A percentile compares a stretch with the other conserved stretches of the same genome.
phyloP scores from a whole-genome alignment of 2,888 invertebrate genomes.

The Invenusta paracnida region DNA sequence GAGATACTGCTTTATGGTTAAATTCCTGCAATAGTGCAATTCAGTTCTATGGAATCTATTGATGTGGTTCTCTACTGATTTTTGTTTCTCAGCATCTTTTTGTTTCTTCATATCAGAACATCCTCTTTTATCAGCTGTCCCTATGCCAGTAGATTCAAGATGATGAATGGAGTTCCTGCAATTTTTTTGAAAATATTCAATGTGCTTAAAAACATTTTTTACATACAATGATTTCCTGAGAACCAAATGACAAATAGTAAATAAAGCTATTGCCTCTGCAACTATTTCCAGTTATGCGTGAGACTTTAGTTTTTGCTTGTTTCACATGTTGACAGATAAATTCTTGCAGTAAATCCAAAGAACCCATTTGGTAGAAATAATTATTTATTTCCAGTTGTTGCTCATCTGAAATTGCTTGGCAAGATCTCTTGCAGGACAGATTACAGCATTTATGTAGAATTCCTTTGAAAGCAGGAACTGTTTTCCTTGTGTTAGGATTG shows the following conservation, averaged over 20 bases:
- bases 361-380: constrained; percentile 21
- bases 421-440: constrained; percentile 18
- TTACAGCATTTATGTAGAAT: constrained; percentile 13
- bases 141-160: neutral
- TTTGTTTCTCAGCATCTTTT: constrained; percentile 7
- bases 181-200: constrained; percentile 10
- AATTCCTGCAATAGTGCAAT: constrained; percentile 33
- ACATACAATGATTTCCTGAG: constrained; percentile 26
- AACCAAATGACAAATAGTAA: constrained; percentile 8
- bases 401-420: constrained; percentile 21
- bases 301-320: constrained; percentile 16
- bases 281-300: neutral
- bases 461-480: neutral
- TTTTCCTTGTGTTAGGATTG: constrained; percentile 11
- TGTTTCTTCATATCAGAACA: neutral
- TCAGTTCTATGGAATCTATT: constrained; percentile 32
- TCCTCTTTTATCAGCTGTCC: constrained; percentile 1
- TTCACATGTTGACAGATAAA: constrained; percentile 21
- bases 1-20: constrained; percentile 33
- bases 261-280: neutral
- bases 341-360: constrained; percentile 10
- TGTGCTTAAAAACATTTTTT: constrained; percentile 5
- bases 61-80: constrained; percentile 31
- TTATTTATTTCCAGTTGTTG: constrained; percentile 29
- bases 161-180: constrained; percentile 23